Evolutionary conservation across 2,113 vertebrate species (phyloP).

Genomic region (Tympanuchus pallidicinctus): DNA sequence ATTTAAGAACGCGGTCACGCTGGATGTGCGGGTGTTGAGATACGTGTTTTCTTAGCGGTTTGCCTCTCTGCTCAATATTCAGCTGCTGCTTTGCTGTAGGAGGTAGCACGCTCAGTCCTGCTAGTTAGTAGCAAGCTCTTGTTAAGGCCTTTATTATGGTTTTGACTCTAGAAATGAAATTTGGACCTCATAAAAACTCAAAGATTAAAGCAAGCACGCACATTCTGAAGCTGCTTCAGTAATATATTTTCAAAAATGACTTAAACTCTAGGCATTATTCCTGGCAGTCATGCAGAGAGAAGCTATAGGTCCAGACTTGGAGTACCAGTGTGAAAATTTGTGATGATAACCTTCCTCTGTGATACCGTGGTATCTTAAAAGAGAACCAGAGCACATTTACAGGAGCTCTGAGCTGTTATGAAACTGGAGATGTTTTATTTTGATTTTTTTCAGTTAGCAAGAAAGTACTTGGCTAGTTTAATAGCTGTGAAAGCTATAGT

Average conservation of each 20-base stretch:
- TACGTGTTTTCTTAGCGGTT: neutral
- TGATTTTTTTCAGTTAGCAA: slow-evolving; percentile 33
- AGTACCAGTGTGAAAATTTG: slow-evolving; percentile 16
- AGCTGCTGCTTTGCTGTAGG: neutral
- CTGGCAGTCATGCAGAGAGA: neutral
- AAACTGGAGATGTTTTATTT: neutral
- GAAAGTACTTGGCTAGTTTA: slow-evolving; percentile 55
- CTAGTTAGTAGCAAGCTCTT: neutral
- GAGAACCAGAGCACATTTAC: slow-evolving; percentile 10
- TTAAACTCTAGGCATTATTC: neutral
- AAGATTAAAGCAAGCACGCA: neutral
- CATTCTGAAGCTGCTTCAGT: neutral
- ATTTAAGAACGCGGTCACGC: neutral
- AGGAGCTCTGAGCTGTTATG: slow-evolving; percentile 4
- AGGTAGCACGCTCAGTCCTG: fast-evolving
- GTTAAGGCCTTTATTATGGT: neutral
- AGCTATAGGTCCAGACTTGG: neutral
- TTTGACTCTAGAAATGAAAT: neutral
- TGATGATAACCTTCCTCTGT: slow-evolving; percentile 1
- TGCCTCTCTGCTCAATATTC: neutral
- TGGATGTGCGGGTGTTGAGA: neutral
- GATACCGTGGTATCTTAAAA: slow-evolving; percentile 6
- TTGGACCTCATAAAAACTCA: neutral
- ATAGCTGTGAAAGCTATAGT: slow-evolving; percentile 15
- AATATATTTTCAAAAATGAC: neutral